A percentile compares a stretch with the other conserved stretches of the same genome.
phyloP scores from a whole-genome alignment of 2,113 vertebrate genomes.

The Nothocercus julius region DNA sequence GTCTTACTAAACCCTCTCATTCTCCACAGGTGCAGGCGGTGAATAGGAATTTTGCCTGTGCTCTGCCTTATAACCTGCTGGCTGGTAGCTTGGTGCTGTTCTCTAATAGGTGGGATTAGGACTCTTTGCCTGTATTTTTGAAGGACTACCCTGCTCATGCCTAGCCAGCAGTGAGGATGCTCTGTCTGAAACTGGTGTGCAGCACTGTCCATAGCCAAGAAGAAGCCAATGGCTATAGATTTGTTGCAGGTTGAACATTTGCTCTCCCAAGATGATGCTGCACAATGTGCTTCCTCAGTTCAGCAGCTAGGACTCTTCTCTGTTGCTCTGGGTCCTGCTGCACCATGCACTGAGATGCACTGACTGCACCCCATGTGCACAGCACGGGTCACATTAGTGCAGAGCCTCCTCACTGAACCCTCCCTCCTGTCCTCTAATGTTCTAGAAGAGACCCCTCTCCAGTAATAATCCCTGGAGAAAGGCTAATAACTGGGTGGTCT shows the following conservation, averaged over 20 bases:
- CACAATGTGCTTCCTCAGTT: background rate
- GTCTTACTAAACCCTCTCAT: background rate
- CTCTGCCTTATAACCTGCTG: background rate
- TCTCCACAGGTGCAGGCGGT: background rate
- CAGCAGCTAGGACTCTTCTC: background rate
- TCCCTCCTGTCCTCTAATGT: accelerated
- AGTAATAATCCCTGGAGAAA: no score
- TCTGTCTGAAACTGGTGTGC: background rate
- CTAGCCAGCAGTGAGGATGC: background rate
- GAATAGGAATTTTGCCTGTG: background rate
- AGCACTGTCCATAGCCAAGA: background rate
- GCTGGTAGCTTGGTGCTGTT: background rate
- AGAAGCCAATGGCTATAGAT: accelerated
- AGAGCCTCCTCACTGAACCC: background rate
- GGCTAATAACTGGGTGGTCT: background rate
- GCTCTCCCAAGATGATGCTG: background rate
- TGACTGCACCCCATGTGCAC: background rate
- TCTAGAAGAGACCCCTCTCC: background rate
- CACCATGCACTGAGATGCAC: background rate
- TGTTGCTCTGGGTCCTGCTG: background rate
- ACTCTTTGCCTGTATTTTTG: accelerated
- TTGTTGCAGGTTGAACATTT: background rate
- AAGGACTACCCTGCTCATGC: background rate
- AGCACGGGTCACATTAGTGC: accelerated
- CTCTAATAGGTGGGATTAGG: background rate